Evolutionary conservation across 2,797 vertebrate species (phyloP), one percentile per base, ranked within the genome.

Genomic region (Hapalemur alaotrensis): DNA sequence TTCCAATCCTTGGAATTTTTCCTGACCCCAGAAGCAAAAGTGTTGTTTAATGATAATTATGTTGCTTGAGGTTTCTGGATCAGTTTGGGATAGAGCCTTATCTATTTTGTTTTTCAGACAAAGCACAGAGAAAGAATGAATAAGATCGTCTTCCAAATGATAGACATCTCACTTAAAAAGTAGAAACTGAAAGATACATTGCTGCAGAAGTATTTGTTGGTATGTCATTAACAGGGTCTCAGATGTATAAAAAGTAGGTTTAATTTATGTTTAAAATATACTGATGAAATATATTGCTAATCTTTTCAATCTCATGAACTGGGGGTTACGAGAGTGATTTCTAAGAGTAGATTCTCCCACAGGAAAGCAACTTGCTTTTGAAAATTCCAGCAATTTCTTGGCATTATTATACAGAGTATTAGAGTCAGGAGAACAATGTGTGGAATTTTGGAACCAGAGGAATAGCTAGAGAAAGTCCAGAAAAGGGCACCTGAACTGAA

Each of bases 401-500:
- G 41, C 87, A 89, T 87, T 93, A 87, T 94, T 52, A 38, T 73
- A 72, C 81, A 91, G 48, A 75, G 57, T 75, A 83, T 91, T 89
- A 57, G 83, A 91, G 59, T 94, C 35, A 91, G 61, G 43, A 79
- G 94, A 96, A 97, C 75, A 93, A 83, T 41, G 59, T 72, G 38
- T 95, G 81, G 89, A 57, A 96, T 86, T 94, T 91, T 50, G 57
- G 82, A 93, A 89, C 54, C 28, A 91, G 50, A 91, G 59, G 32
- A 85, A 72, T 69, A 89, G 41, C 38, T 73, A 93, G 38, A 76
- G 75, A 69, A 91, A 85, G 91, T 97, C 93, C 94, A 95, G 93
- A 80, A 80, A 95, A 97, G 94, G 95, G 89, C 89, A 98, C 95
- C 97, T 98, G 96, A 95, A 93, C 75, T 73, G 89, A 97, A 96